phyloP scores from a whole-genome alignment of 1,140 invertebrate species.

The Maniola jurtina region DNA sequence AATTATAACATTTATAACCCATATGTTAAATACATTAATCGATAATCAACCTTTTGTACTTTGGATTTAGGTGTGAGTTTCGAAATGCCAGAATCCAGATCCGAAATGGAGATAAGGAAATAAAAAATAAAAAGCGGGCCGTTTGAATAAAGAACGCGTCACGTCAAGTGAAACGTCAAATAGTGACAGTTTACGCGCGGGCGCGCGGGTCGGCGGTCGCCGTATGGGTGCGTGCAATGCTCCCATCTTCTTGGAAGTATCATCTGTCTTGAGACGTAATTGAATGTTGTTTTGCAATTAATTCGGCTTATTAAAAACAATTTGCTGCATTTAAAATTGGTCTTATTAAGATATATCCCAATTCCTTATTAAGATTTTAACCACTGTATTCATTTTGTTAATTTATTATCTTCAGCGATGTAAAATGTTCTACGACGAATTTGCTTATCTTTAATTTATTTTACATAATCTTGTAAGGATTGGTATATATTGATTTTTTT shows the following conservation, averaged over 20 bases:
- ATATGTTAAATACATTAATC: constrained; percentile 39
- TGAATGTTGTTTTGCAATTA: constrained; percentile 52
- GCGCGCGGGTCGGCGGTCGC: constrained; percentile 37
- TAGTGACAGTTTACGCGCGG: constrained; percentile 75
- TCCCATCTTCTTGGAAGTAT: constrained; percentile 65
- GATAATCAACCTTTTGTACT: constrained; percentile 54
- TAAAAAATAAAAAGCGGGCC: constrained; percentile 67
- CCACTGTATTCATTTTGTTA: background rate
- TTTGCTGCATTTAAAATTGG: constrained; percentile 21
- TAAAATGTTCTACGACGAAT: no score
- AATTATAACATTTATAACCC: constrained; percentile 45
- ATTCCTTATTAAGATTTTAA: background rate
- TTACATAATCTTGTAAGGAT: no score
- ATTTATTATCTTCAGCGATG: background rate
- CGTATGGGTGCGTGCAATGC: constrained; percentile 56
- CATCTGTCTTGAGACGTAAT: constrained; percentile 49
- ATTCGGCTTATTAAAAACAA: constrained; percentile 41
- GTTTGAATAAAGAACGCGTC: constrained; percentile 71
- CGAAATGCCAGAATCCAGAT: constrained; percentile 52
- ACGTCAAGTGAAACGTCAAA: constrained; percentile 75
- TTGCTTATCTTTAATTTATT: no score
- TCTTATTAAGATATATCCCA: constrained; percentile 9
- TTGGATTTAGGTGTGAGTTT: constrained; percentile 49
- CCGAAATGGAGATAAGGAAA: constrained; percentile 61
- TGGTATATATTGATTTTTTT: no score